These are phyloP conservation scores for Cyclophora punctaria DNA, from an alignment of 2,888 invertebrate genomes.

Conservation along the genomic window DNA sequence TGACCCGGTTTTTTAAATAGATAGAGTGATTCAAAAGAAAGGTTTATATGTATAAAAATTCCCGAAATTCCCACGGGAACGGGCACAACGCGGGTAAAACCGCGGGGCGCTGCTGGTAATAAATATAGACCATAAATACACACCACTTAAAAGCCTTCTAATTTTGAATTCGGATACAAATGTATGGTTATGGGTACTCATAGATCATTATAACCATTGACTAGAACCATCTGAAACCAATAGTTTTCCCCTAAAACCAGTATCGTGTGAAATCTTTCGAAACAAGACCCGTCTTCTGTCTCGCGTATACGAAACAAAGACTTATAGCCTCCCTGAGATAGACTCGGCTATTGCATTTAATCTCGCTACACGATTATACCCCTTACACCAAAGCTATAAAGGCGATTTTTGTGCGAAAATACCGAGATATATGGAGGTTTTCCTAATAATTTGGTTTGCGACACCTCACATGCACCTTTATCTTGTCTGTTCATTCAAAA, in stretches of 20 bases:
- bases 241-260: constrained; percentile 15
- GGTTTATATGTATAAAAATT: too few species aligned
- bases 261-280: constrained; percentile 19
- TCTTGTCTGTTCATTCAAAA: constrained; percentile 21
- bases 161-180: too few species aligned
- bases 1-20: too few species aligned
- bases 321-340: constrained; percentile 25
- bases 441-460: constrained; percentile 31
- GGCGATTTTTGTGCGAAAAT: neutral
- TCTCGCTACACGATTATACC: constrained; percentile 6
- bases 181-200: too few species aligned
- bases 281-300: constrained; percentile 23
- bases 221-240: constrained; percentile 3
- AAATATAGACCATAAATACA: too few species aligned
- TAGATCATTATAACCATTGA: too few species aligned
- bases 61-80: too few species aligned
- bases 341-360: constrained; percentile 18
- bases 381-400: constrained; percentile 2
- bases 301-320: constrained; percentile 34
- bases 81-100: too few species aligned
- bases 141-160: too few species aligned
- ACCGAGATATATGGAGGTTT: constrained; percentile 12
- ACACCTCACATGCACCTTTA: constrained; percentile 24
- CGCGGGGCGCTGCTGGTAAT: too few species aligned
- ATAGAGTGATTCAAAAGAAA: too few species aligned